phyloP scores from a whole-genome alignment of 2,113 vertebrate species.

The Perca flavescens region DNA sequence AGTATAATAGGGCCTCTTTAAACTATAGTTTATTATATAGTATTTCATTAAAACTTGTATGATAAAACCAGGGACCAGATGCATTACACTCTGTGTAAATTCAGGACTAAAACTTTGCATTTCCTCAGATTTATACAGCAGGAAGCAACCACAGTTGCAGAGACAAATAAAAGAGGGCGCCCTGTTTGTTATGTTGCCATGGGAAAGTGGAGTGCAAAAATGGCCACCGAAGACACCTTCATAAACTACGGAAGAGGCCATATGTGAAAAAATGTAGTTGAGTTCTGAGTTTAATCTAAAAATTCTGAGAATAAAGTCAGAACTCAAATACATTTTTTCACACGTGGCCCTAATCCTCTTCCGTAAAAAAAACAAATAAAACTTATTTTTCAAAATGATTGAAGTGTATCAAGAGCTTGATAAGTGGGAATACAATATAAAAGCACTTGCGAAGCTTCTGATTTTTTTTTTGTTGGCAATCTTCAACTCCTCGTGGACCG shows the following conservation, averaged over 20 bases:
- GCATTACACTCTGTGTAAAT: not conserved
- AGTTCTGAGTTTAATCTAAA: too few species aligned
- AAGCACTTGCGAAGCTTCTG: slow-evolving; percentile 24
- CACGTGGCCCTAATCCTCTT: too few species aligned
- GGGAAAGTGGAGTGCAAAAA: not conserved
- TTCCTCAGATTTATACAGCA: not conserved
- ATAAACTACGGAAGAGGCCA: too few species aligned
- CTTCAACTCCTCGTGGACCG: not conserved
- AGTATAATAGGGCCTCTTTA: too few species aligned
- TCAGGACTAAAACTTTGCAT: not conserved
- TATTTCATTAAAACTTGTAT: not conserved
- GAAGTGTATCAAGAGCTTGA: not conserved
- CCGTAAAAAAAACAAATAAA: not conserved
- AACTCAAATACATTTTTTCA: too few species aligned
- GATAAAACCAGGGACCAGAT: not conserved
- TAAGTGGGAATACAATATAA: slow-evolving; percentile 7
- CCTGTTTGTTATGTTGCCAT: not conserved
- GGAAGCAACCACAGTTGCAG: not conserved
- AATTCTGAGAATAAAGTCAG: too few species aligned
- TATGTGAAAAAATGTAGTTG: too few species aligned
- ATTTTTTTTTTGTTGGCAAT: slow-evolving; percentile 33
- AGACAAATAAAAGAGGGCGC: not conserved
- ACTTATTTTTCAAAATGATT: not conserved
- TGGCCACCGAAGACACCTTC: not conserved
- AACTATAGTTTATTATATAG: not conserved